Evolutionary conservation across 2,888 invertebrate species (phyloP).

Genomic region (Xanthorhoe designata): DNA sequence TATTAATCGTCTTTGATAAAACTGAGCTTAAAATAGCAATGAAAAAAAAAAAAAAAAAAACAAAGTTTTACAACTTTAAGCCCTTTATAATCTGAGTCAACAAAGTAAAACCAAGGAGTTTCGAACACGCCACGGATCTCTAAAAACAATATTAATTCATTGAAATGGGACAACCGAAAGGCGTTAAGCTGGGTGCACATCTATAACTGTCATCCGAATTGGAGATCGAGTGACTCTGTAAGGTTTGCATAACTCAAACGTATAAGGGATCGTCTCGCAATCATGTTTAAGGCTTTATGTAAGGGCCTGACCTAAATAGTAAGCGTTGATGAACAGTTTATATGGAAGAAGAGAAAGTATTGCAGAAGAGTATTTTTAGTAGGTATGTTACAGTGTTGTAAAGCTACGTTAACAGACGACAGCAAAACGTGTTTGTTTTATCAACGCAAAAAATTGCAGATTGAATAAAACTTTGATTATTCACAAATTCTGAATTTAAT

Average conservation of each 20-base stretch:
- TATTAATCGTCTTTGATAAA: too few relatives aligned
- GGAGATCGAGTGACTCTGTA: constrained; percentile 42
- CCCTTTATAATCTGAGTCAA: too few relatives aligned
- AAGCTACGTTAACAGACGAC: not conserved
- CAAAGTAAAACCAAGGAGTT: not conserved
- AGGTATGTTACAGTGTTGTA: too few relatives aligned
- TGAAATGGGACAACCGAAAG: constrained; percentile 23
- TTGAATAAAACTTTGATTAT: too few relatives aligned
- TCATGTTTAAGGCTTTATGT: constrained; percentile 26
- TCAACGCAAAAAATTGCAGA: too few relatives aligned
- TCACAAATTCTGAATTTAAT: too few relatives aligned
- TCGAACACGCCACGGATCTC: not conserved
- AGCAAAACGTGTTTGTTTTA: too few relatives aligned
- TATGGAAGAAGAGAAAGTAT: too few relatives aligned
- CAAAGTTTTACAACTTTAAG: too few relatives aligned
- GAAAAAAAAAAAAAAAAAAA: too few relatives aligned
- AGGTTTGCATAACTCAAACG: constrained; percentile 40
- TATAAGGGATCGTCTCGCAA: constrained; percentile 36
- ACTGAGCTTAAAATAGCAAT: too few relatives aligned
- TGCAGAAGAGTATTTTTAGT: too few relatives aligned
- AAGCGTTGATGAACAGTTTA: not conserved
- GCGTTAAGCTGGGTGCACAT: constrained; percentile 38
- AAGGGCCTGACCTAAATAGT: constrained; percentile 29
- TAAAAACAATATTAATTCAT: constrained; percentile 14
- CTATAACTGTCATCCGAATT: constrained; percentile 45